Evolutionary conservation across 2,888 invertebrate species (phyloP), one percentile per base, ranked within the genome.

Genomic region (Parapristionchus giblindavisi): DNA sequence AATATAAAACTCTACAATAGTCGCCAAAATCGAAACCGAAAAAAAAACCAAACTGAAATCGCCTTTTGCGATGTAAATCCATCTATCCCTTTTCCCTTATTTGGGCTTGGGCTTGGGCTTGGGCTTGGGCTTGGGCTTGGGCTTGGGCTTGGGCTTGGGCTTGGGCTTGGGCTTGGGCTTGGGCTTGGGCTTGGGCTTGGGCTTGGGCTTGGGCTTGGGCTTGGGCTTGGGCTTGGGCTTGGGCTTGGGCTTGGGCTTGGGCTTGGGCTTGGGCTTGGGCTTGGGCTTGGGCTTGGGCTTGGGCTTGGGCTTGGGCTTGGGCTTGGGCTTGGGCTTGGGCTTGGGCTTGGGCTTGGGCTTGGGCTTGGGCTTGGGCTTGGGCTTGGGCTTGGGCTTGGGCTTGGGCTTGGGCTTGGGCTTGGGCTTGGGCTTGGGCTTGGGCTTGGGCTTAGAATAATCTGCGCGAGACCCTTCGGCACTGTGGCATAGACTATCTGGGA

Each of bases 251-350:
- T 71, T 71, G 68, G 71, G 51, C 71, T 71, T 71, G 68, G 71
- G 51, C 71, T 76, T 76, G 77, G 76, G 75, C 77, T 66, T 75
- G 77, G 77, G 43, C 77, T 78, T 77, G 75, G 77, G 77, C 77
- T 79, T 78, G 78, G 77, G 63, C 77, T 78, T 78, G 75, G 68
- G 77, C 77, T 77, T 77, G 71, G 77, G 65, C 78, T 77, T 78
- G 74, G 68, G 66, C 77, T 78, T 78, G 75, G 74, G 77, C 77
- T 76, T 77, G 76, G 75, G 70, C 38, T 51, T 72, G 70, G 72
- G 52, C 72, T 72, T 68, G 48, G 68, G 68, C 68, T 68, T 68
- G 48, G 72, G 52, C 72, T 72, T 72, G 70, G 72, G 52, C 72
- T 72, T 72, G 70, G 72, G 52, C 72, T 72, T 72, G 70, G 72